A percentile compares a stretch with the other conserved stretches of the same genome.
Evolutionary conservation across 2,797 vertebrate genomes (phyloP).

Genomic region (Hydrolagus colliei): DNA sequence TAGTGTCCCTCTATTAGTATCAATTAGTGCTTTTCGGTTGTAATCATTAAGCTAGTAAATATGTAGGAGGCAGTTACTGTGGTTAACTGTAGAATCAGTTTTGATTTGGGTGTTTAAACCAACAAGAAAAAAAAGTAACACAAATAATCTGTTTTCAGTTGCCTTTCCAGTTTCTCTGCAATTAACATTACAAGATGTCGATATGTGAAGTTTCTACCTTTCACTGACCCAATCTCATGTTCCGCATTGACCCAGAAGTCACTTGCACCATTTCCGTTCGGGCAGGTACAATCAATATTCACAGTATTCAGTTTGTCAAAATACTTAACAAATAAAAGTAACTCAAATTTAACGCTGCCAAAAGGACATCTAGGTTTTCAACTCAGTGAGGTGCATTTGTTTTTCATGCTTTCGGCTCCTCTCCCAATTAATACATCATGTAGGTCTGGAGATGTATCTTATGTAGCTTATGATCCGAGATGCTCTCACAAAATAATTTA

Average conservation of each 20-base stretch:
- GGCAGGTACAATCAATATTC: neutral
- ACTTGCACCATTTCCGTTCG: neutral
- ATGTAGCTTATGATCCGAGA: too few species aligned
- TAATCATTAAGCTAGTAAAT: neutral
- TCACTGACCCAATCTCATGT: neutral
- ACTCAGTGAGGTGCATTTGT: too few species aligned
- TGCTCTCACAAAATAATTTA: too few species aligned
- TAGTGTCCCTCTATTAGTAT: neutral
- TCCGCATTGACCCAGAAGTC: neutral
- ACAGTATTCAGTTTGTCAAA: neutral
- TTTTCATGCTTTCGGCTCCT: too few species aligned
- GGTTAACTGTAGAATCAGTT: conserved; percentile 30
- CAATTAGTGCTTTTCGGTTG: neutral
- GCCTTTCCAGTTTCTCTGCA: conserved; percentile 21
- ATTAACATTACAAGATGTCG: neutral
- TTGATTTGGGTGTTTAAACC: conserved; percentile 18
- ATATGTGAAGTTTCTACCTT: neutral
- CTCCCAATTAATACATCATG: too few species aligned
- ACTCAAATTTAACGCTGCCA: neutral
- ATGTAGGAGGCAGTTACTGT: conserved; percentile 19
- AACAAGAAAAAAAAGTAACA: conserved; percentile 30
- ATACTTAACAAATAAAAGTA: neutral
- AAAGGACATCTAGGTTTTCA: neutral
- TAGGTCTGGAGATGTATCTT: too few species aligned
- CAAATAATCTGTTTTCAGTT: conserved; percentile 14